Percentiles rank a stretch among this genome's conserved stretches.
These are phyloP conservation scores for Lathamus discolor DNA, from an alignment of 2,113 vertebrate genomes.

Conservation along the genomic window DNA sequence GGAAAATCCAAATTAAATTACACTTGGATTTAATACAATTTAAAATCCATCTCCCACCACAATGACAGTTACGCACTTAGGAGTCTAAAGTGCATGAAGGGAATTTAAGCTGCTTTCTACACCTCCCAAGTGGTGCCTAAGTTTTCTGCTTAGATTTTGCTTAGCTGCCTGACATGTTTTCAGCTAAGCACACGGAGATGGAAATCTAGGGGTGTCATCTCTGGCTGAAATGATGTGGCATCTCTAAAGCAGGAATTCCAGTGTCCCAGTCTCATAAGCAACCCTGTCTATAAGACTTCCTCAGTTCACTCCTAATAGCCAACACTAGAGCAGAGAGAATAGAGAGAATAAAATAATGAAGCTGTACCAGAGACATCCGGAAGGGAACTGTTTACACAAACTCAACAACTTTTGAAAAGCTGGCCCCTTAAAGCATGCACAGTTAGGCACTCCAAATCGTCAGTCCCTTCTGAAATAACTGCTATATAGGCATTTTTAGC, in stretches of 20 bases:
- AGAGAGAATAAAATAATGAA: background rate
- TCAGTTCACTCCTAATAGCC: background rate
- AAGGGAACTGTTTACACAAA: background rate
- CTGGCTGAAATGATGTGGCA: background rate
- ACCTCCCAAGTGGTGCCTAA: background rate
- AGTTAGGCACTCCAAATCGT: background rate
- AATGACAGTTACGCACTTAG: background rate
- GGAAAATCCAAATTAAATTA: background rate
- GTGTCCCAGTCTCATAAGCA: background rate
- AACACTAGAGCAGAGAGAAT: background rate
- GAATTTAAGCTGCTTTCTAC: background rate
- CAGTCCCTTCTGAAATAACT: background rate
- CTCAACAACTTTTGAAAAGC: constrained; percentile 24
- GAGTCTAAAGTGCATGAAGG: background rate
- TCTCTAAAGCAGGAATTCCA: background rate
- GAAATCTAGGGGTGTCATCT: background rate
- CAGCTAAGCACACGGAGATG: background rate
- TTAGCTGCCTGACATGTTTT: background rate
- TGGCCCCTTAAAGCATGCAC: background rate
- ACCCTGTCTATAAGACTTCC: background rate
- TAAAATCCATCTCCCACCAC: background rate
- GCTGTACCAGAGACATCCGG: background rate
- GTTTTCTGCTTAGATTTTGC: background rate
- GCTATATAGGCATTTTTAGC: background rate
- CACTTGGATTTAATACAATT: background rate